Conservation (phyloP, 2,888 invertebrate species). For the Apamea monoglypha region DNA sequence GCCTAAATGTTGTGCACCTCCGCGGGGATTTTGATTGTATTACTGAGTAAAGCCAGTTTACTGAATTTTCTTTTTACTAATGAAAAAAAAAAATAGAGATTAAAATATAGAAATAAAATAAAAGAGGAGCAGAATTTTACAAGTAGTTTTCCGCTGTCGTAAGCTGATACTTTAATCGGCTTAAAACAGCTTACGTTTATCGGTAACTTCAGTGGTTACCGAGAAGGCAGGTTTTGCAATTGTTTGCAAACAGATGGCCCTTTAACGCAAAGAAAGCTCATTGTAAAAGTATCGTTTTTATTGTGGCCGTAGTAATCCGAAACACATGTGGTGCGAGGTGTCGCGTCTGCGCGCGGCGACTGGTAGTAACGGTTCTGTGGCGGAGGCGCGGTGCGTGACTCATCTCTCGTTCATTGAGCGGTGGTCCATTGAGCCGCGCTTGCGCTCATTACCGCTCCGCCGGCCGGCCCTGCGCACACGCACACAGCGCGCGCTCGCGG, state of each 20-base stretch:
- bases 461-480: constrained; percentile 89
- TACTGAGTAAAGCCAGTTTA: background rate
- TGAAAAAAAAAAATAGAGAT: background rate
- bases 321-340: constrained; percentile 78
- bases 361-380: constrained; percentile 85
- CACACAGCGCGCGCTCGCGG: constrained; percentile 86
- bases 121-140: background rate
- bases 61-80: background rate
- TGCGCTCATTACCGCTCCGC: constrained; percentile 89
- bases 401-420: constrained; percentile 85
- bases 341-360: constrained; percentile 78
- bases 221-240: constrained; percentile 60
- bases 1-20: constrained; percentile 65
- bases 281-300: constrained; percentile 61
- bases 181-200: constrained; percentile 28
- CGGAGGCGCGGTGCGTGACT: constrained; percentile 88
- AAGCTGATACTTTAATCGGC: constrained; percentile 36
- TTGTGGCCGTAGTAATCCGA: constrained; percentile 74
- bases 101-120: background rate
- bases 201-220: constrained; percentile 32
- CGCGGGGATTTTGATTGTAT: constrained; percentile 41
- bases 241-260: constrained; percentile 73
- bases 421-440: constrained; percentile 88
- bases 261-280: constrained; percentile 51
- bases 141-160: constrained; percentile 1